A percentile compares a stretch with the other conserved stretches of the same genome.
phyloP scores from a whole-genome alignment of 2,113 vertebrate genomes.

The Odocoileus hemionus region DNA sequence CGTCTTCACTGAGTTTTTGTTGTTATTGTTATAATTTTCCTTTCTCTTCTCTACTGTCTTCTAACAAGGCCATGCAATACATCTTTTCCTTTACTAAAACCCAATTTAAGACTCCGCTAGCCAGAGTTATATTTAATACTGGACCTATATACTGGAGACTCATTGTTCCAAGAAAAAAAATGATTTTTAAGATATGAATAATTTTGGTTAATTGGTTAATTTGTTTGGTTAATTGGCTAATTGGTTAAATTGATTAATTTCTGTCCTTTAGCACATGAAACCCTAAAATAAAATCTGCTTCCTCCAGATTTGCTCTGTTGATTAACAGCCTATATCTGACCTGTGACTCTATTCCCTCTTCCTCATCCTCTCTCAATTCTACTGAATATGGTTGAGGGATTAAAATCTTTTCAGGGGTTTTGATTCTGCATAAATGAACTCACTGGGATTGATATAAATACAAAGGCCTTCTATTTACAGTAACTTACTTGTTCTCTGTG shows the following conservation, averaged over 20 bases:
- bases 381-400: background rate
- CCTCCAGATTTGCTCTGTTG: background rate
- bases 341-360: background rate
- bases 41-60: background rate
- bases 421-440: background rate
- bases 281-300: background rate
- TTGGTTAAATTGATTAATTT: background rate
- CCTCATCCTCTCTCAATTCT: background rate
- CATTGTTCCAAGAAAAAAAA: background rate
- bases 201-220: background rate
- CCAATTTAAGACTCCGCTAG: background rate
- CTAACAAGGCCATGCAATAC: background rate
- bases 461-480: background rate
- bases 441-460: background rate
- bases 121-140: background rate
- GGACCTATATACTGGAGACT: background rate
- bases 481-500: slow-evolving; percentile 25
- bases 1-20: background rate
- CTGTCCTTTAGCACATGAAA: background rate
- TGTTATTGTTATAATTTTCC: background rate
- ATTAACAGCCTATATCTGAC: background rate
- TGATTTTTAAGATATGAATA: background rate
- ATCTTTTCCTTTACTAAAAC: background rate
- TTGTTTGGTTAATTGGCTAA: too few species aligned
- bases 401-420: background rate